Evolutionary conservation across 2,888 invertebrate species (phyloP).

Genomic region (Tortricodes alternella): DNA sequence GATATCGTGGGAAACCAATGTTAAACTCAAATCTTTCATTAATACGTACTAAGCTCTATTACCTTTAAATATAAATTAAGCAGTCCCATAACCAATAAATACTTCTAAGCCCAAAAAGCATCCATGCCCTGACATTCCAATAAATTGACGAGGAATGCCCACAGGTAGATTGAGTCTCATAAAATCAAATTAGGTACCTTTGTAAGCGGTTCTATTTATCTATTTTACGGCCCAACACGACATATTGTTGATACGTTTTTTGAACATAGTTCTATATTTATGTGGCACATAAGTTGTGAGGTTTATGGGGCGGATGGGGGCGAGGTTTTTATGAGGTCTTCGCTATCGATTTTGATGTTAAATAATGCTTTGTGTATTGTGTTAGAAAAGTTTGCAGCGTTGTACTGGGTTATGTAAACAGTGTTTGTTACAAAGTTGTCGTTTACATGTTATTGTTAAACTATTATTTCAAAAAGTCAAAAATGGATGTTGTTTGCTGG

Average conservation of each 20-base stretch:
- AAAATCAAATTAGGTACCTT: slow-evolving; percentile 66
- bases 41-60: neutral
- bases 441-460: no score
- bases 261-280: slow-evolving; percentile 35
- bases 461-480: no score
- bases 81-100: slow-evolving; percentile 56
- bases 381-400: slow-evolving; percentile 10
- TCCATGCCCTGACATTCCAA: slow-evolving; percentile 65
- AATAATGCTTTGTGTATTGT: slow-evolving; percentile 17
- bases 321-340: slow-evolving; percentile 32
- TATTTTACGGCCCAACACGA: slow-evolving; percentile 49
- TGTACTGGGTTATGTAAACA: no score
- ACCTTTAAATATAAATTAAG: slow-evolving; percentile 20
- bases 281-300: slow-evolving; percentile 34
- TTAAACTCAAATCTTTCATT: neutral
- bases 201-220: slow-evolving; percentile 56
- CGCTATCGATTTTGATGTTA: slow-evolving; percentile 15
- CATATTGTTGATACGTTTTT: slow-evolving; percentile 50
- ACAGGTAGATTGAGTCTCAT: slow-evolving; percentile 58
- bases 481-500: no score
- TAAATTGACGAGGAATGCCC: slow-evolving; percentile 66
- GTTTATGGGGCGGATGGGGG: slow-evolving; percentile 35
- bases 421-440: no score
- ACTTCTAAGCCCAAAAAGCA: slow-evolving; percentile 48
- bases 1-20: neutral